Percentiles rank a stretch among this genome's conserved stretches.
These are phyloP conservation scores for Spisula subtruncata DNA, from an alignment of 2,888 invertebrate genomes.

Conservation along the genomic window DNA sequence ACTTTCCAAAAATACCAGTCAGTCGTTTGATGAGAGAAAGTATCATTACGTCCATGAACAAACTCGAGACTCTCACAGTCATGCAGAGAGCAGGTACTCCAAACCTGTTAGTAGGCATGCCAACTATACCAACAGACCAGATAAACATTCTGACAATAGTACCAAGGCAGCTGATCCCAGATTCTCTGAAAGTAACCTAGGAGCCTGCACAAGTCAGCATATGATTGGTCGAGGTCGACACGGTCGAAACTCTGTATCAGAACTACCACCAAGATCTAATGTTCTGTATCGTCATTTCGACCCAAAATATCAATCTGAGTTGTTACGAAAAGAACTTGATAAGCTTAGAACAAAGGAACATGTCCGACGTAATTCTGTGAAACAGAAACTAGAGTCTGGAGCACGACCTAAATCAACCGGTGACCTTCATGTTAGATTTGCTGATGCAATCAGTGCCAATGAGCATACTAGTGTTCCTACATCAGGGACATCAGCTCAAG, in stretches of 20 bases:
- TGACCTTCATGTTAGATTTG: conserved; percentile 54
- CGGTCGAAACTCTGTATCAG: conserved; percentile 42
- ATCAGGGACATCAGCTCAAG: not conserved
- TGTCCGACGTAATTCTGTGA: conserved; percentile 64
- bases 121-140: not conserved
- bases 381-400: conserved; percentile 52
- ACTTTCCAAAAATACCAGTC: not conserved
- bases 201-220: not conserved
- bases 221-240: conserved; percentile 17
- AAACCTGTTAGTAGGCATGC: not conserved
- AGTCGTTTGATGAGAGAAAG: not conserved
- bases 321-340: conserved; percentile 61
- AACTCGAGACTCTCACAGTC: not conserved
- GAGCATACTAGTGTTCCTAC: not conserved
- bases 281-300: conserved; percentile 62
- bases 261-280: conserved; percentile 29
- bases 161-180: not conserved
- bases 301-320: conserved; percentile 57
- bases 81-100: not conserved
- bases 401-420: conserved; percentile 39
- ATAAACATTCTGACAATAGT: not conserved
- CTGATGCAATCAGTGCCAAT: conserved; percentile 32
- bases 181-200: not conserved
- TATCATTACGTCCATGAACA: not conserved
- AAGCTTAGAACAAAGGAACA: conserved; percentile 62